A percentile compares a stretch with the other conserved stretches of the same genome.
phyloP scores from a whole-genome alignment of 2,888 invertebrate genomes.

The Andrena bicolor region DNA sequence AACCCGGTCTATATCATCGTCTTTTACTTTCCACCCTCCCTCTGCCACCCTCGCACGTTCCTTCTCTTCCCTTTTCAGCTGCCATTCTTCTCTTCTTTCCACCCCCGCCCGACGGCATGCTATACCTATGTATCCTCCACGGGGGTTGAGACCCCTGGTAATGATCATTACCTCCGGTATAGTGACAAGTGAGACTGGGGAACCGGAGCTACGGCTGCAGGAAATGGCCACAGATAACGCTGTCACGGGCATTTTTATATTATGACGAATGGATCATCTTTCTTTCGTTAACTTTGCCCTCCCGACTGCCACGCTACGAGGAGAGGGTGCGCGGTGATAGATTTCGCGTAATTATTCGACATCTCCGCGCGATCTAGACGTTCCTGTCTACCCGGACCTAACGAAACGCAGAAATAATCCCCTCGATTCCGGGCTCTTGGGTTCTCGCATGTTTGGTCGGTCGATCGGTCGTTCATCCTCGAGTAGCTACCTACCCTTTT shows the following conservation, averaged over 20 bases:
- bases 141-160: slow-evolving; percentile 74
- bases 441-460: not conserved
- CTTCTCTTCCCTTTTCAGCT: slow-evolving; percentile 25
- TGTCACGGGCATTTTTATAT: slow-evolving; percentile 83
- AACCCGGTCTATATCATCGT: slow-evolving; percentile 72
- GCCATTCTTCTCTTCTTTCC: slow-evolving; percentile 36
- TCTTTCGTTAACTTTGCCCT: slow-evolving; percentile 69
- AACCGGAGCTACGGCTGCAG: slow-evolving; percentile 78
- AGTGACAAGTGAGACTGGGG: slow-evolving; percentile 82
- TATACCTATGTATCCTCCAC: slow-evolving; percentile 56
- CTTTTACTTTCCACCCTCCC: slow-evolving; percentile 65
- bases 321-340: slow-evolving; percentile 64
- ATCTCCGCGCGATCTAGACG: slow-evolving; percentile 2
- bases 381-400: too few relatives aligned
- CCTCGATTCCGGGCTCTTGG: not conserved
- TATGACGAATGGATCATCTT: slow-evolving; percentile 83
- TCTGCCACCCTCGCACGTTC: slow-evolving; percentile 24
- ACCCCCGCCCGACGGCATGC: slow-evolving; percentile 47
- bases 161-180: slow-evolving; percentile 84
- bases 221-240: slow-evolving; percentile 84
- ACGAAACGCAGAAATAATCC: not conserved
- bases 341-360: slow-evolving; percentile 68
- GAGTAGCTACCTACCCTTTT: slow-evolving; percentile 16
- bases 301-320: slow-evolving; percentile 8
- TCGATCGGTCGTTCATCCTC: slow-evolving; percentile 29